phyloP scores from a whole-genome alignment of 2,797 vertebrate species.

The Anguilla pacifica region DNA sequence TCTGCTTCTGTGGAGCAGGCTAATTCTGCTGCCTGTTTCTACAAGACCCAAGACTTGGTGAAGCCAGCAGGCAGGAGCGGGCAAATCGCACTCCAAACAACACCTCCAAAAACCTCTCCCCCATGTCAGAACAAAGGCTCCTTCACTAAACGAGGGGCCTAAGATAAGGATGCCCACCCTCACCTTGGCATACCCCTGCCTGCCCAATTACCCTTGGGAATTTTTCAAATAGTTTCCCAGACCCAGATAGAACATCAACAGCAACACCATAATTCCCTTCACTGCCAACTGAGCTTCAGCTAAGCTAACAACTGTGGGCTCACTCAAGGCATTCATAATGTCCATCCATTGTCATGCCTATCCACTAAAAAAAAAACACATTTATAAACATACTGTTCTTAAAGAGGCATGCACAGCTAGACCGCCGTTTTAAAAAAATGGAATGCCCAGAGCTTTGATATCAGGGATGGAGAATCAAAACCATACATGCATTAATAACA shows the following conservation, averaged over 20 bases:
- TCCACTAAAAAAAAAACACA: not conserved
- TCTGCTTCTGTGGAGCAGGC: not conserved
- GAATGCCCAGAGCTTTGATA: not conserved
- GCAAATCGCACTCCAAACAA: not conserved
- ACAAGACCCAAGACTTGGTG: not conserved
- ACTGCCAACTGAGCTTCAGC: not conserved
- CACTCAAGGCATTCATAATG: not conserved
- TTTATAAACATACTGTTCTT: not conserved
- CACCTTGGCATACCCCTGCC: not conserved
- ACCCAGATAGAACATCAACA: not conserved
- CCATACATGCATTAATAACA: not conserved
- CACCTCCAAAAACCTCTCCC: slow-evolving; percentile 14
- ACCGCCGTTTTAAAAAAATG: not conserved
- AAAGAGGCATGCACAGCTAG: not conserved
- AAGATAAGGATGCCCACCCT: not conserved
- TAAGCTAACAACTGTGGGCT: not conserved
- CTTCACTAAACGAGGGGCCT: not conserved
- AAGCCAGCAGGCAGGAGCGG: not conserved
- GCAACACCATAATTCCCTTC: not conserved
- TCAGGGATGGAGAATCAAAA: not conserved
- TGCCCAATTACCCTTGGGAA: not conserved
- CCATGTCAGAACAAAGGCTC: slow-evolving; percentile 19
- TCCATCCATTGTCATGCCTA: not conserved
- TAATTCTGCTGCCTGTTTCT: not conserved
- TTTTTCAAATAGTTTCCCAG: slow-evolving; percentile 6